Percentiles rank a stretch among this genome's conserved stretches.
These are phyloP conservation scores for Rhamphomyia laevipes DNA, from an alignment of 2,888 invertebrate genomes.

Conservation along the genomic window DNA sequence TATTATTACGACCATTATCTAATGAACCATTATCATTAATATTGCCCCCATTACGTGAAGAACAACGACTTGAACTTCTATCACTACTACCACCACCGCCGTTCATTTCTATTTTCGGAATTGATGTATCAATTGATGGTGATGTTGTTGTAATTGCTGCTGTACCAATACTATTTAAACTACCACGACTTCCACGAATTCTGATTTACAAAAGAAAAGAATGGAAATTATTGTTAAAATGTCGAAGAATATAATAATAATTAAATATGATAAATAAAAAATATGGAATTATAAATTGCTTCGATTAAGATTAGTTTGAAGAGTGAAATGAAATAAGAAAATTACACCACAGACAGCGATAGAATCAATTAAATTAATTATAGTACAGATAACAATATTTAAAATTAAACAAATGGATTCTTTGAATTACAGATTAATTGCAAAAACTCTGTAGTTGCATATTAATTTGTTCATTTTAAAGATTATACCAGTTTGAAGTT, in stretches of 20 bases:
- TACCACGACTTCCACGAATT: conserved; percentile 37
- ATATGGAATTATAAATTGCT: too few relatives aligned
- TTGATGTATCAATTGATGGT: conserved; percentile 10
- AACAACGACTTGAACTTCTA: conserved; percentile 8
- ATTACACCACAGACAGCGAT: not conserved
- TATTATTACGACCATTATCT: conserved; percentile 1
- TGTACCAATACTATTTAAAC: conserved; percentile 36
- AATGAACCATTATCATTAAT: not conserved
- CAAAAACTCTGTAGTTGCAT: too few relatives aligned
- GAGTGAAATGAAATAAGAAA: too few relatives aligned
- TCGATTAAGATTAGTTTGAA: too few relatives aligned
- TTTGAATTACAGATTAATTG: too few relatives aligned
- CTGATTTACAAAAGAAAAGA: conserved; percentile 16
- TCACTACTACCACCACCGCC: conserved; percentile 1
- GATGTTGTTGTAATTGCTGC: conserved; percentile 15
- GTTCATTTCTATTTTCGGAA: conserved; percentile 11
- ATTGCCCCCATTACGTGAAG: conserved; percentile 21
- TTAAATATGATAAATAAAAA: too few relatives aligned
- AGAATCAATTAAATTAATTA: conserved; percentile 12
- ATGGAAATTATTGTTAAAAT: too few relatives aligned
- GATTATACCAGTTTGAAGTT: too few relatives aligned
- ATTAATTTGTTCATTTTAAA: too few relatives aligned
- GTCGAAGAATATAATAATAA: too few relatives aligned
- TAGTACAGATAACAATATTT: conserved; percentile 1
- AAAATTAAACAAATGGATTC: too few relatives aligned